phyloP scores from a whole-genome alignment of 2,797 vertebrate species.

The Dendrocincla tyrannina region DNA sequence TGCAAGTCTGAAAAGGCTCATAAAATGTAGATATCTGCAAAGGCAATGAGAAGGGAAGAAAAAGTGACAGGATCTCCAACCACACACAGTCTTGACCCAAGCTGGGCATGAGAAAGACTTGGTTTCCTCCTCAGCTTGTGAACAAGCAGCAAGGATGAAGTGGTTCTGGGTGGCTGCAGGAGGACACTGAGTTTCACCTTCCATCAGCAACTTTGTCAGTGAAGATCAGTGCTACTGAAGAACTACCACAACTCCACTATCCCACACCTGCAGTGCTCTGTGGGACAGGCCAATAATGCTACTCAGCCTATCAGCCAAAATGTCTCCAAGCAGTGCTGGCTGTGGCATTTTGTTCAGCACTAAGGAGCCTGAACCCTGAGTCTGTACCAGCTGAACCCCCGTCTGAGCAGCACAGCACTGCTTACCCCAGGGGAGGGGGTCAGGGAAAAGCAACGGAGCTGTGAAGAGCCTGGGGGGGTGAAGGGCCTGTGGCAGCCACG shows the following conservation, averaged over 20 bases:
- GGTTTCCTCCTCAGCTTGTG: not conserved
- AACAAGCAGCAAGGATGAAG: not conserved
- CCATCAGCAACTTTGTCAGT: not conserved
- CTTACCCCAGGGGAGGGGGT: not conserved
- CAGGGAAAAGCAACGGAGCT: not conserved
- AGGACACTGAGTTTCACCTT: not conserved
- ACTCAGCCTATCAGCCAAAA: not conserved
- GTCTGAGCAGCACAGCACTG: not conserved
- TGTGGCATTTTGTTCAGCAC: not conserved
- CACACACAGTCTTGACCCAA: not conserved
- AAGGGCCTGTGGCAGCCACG: fast-evolving
- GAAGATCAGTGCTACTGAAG: not conserved
- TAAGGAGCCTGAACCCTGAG: not conserved
- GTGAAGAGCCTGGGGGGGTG: not conserved
- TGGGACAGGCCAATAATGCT: not conserved
- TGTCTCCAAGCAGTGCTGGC: not conserved
- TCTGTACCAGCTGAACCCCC: not conserved
- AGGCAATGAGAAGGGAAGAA: not conserved
- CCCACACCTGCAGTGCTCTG: not conserved
- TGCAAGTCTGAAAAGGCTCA: not conserved
- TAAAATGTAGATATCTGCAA: not conserved
- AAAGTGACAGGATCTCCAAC: not conserved
- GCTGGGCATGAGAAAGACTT: not conserved
- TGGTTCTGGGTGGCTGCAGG: not conserved
- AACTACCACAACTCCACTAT: not conserved